phyloP scores from a whole-genome alignment of 2,797 vertebrate species.

The Trachurus trachurus region DNA sequence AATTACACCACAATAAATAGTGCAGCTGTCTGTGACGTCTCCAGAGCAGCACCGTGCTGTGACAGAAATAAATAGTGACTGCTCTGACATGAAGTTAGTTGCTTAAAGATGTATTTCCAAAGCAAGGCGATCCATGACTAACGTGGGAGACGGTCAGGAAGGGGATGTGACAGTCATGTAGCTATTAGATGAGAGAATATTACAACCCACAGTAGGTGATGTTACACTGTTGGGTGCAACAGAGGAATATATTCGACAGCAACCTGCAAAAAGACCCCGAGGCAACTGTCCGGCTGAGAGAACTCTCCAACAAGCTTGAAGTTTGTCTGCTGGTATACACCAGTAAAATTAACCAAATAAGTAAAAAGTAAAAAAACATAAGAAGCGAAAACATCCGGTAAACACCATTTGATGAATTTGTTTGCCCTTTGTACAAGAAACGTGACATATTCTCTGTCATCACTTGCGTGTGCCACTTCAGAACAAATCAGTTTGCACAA shows the following conservation, averaged over 20 bases:
- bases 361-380: not conserved
- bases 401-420: not conserved
- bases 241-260: not conserved
- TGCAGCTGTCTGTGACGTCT: not conserved
- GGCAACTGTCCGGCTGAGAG: not conserved
- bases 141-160: not conserved
- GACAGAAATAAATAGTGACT: slow-evolving; percentile 2
- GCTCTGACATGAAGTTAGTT: not conserved
- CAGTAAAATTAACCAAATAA: not conserved
- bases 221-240: not conserved
- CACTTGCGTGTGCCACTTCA: not conserved
- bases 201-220: not conserved
- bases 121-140: not conserved
- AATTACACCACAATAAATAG: slow-evolving; percentile 1
- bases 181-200: not conserved
- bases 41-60: not conserved
- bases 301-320: not conserved
- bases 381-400: not conserved
- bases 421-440: not conserved
- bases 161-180: not conserved
- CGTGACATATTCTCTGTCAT: not conserved
- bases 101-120: not conserved
- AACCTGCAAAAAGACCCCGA: not conserved
- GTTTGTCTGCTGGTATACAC: not conserved
- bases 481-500: not conserved